Evolutionary conservation across 1,140 invertebrate species (phyloP).

Genomic region (Himalopsyche phryganea): DNA sequence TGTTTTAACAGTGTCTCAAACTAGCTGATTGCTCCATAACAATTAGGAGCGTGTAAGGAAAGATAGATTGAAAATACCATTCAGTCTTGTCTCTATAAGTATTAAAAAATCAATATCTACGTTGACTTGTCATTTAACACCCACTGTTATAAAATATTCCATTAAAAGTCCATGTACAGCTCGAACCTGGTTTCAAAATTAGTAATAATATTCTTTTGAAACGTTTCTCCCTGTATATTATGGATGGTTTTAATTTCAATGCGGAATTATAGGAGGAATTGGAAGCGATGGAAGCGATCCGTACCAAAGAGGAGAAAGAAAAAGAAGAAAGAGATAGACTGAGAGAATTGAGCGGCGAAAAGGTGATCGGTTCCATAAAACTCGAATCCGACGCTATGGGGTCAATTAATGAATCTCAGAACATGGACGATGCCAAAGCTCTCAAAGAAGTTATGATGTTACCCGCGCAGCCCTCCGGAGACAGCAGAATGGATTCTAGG

Average conservation of each 20-base stretch:
- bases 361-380: slow-evolving; percentile 5
- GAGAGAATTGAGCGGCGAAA: slow-evolving; percentile 32
- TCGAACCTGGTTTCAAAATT: too few species aligned
- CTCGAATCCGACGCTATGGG: slow-evolving; percentile 7
- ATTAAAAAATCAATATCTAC: too few species aligned
- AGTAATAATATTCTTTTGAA: not conserved
- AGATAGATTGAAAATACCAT: too few species aligned
- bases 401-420: slow-evolving; percentile 2
- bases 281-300: slow-evolving; percentile 61
- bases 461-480: not conserved
- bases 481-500: not conserved
- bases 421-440: slow-evolving; percentile 24
- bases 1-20: too few species aligned
- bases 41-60: too few species aligned
- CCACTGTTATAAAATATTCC: too few species aligned
- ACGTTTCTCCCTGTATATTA: slow-evolving; percentile 6
- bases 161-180: too few species aligned
- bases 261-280: slow-evolving; percentile 56
- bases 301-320: slow-evolving; percentile 44
- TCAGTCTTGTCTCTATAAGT: too few species aligned
- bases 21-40: too few species aligned
- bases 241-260: not conserved
- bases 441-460: slow-evolving; percentile 22
- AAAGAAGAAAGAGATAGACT: slow-evolving; percentile 42
- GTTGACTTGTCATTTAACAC: too few species aligned